Base-by-base conservation (phyloP, 2,113 vertebrate genomes). In the Microcebus jonahi region DNA sequence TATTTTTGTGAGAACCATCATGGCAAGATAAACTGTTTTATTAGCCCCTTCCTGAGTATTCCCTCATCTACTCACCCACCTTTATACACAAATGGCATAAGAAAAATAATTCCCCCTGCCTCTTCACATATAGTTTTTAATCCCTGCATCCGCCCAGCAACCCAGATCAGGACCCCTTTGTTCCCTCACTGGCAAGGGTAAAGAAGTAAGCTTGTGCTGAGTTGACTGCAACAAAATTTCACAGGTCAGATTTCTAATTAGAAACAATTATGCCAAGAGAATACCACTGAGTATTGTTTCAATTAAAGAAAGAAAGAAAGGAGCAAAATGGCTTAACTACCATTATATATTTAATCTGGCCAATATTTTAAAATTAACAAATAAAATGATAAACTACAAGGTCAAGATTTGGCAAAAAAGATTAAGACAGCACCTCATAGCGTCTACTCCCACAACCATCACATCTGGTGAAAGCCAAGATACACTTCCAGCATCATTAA, bases 221-320 rank as follows among this genome's bases (percentile, higher is more conserved):
- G 18, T 75, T 59, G 80, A 93, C 25, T 67, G 31, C 3, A 91
- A 80, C 27, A 73, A 90, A 77, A 91, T 34, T 59, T 45, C n/a
- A 89, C n/a, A 59, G 29, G n/a, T 79, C 55, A 84, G 61, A 81
- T 87, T 76, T 95, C 71, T 89, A 88, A 81, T 29, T 59, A 94
- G 79, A 83, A 53, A 86, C 5, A 10, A 81, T 15, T 25, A 82
- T 6, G 10, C 63, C 27, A 91, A 42, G 15, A 79, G 3, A 80
- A 45, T 31, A 34, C 5, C 55, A 80, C 0, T 45, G 21, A 73
- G 42, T 48, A 71, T 34, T 77, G 36, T 45, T 80, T 68, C 73
- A 68, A 50, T 34, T 34, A 76, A 88, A 31, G 17, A 85, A 80
- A 90, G 15, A 70, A 93, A 85, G 39, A 85, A 94, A 14, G 0